These are phyloP conservation scores for Cerceris ruficornis DNA, from an alignment of 2,888 invertebrate species.

Conservation along the genomic window DNA sequence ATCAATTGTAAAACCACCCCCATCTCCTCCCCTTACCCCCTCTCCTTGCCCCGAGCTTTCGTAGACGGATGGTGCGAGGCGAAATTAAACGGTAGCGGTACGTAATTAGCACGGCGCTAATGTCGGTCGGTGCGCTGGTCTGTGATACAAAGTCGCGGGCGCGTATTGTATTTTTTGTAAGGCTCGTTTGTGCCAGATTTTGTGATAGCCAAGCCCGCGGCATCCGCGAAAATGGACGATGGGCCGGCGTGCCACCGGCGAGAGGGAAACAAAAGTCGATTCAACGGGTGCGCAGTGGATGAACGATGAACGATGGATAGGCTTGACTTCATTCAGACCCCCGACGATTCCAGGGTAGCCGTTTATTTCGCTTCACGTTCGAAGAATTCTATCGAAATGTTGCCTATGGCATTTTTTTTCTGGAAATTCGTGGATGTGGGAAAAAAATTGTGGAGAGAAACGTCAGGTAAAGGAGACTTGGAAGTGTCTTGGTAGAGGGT, in stretches of 20 bases:
- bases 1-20: constrained; percentile 16
- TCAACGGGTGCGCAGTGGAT: constrained; percentile 26
- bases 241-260: constrained; percentile 60
- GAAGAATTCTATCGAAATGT: not conserved
- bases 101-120: constrained; percentile 51
- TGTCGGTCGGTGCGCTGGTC: constrained; percentile 59
- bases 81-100: constrained; percentile 45
- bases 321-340: constrained; percentile 27
- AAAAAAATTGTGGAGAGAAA: no score
- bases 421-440: no score
- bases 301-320: constrained; percentile 32
- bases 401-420: no score
- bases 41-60: constrained; percentile 42
- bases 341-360: constrained; percentile 18
- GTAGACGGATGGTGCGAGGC: constrained; percentile 41
- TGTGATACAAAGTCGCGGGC: constrained; percentile 63
- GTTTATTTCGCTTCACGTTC: not conserved
- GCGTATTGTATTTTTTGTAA: constrained; percentile 81
- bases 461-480: no score
- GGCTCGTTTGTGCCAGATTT: constrained; percentile 78
- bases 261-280: constrained; percentile 36
- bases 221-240: constrained; percentile 71
- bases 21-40: constrained; percentile 30
- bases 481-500: no score
- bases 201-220: constrained; percentile 80